phyloP scores from a whole-genome alignment of 2,797 vertebrate species.

The Acipenser ruthenus region DNA sequence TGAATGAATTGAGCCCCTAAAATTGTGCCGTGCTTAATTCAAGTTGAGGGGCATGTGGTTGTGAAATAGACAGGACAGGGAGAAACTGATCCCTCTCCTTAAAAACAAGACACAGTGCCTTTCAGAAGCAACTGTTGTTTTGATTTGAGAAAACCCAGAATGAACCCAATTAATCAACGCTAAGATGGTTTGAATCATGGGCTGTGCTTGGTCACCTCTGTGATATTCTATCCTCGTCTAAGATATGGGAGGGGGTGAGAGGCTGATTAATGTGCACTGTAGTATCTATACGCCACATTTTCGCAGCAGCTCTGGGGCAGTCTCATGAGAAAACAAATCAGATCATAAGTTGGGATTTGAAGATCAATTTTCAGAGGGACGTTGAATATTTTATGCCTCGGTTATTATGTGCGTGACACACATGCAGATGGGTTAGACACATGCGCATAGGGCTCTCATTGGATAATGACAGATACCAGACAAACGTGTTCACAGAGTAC shows the following conservation, averaged over 20 bases:
- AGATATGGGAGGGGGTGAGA: slow-evolving; percentile 51
- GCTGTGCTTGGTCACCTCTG: slow-evolving; percentile 65
- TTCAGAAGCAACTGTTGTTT: slow-evolving; percentile 53
- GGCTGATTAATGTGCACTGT: slow-evolving; percentile 65
- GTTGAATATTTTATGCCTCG: slow-evolving; percentile 66
- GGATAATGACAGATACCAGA: too few species aligned
- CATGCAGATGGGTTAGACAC: slow-evolving; percentile 48
- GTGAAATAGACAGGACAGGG: too few species aligned
- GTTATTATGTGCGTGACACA: slow-evolving; percentile 39
- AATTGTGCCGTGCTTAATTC: too few species aligned
- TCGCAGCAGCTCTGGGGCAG: slow-evolving; percentile 39
- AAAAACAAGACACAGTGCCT: too few species aligned
- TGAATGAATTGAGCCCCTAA: neutral
- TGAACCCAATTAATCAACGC: slow-evolving; percentile 70
- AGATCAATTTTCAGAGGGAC: slow-evolving; percentile 74
- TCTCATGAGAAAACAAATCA: slow-evolving; percentile 64
- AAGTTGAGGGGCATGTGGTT: too few species aligned
- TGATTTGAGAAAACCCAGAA: slow-evolving; percentile 59
- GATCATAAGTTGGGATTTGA: slow-evolving; percentile 65
- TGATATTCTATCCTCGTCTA: slow-evolving; percentile 60
- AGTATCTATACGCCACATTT: slow-evolving; percentile 32
- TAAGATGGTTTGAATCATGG: slow-evolving; percentile 68
- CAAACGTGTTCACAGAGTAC: too few species aligned
- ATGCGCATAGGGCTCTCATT: slow-evolving; percentile 9
- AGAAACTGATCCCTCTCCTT: too few species aligned